phyloP scores from a whole-genome alignment of 2,797 vertebrate species.

The Syndactyla subalaris region DNA sequence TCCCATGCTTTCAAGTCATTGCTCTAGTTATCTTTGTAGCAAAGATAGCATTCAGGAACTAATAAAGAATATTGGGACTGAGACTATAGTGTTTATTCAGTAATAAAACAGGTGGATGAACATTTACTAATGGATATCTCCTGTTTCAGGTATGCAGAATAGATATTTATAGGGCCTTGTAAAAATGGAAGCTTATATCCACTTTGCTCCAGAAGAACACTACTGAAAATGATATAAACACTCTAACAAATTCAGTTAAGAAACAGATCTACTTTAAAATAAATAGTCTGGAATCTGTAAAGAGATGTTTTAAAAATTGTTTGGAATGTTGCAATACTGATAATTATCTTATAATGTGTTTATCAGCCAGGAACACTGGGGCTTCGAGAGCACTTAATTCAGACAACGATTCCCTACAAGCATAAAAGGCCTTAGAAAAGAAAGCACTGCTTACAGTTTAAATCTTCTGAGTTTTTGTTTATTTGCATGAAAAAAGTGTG shows the following conservation, averaged over 20 bases:
- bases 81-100: background rate
- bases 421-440: constrained; percentile 18
- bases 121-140: background rate
- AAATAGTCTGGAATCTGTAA: constrained; percentile 34
- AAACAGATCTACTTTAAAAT: constrained; percentile 57
- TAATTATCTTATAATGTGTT: background rate
- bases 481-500: background rate
- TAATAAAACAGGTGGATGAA: background rate
- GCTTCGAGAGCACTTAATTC: constrained; percentile 27
- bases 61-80: background rate
- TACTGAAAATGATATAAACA: constrained; percentile 51
- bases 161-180: constrained; percentile 24
- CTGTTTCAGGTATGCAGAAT: background rate
- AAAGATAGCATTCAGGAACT: background rate
- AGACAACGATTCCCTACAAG: constrained; percentile 1
- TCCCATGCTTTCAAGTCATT: background rate
- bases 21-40: background rate
- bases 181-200: constrained; percentile 23
- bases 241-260: constrained; percentile 7
- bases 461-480: background rate
- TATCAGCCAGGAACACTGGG: constrained; percentile 45
- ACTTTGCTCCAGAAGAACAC: constrained; percentile 14
- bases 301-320: constrained; percentile 35
- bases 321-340: constrained; percentile 45
- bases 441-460: constrained; percentile 54